phyloP scores from a whole-genome alignment of 2,113 vertebrate genomes.

The Carettochelys insculpta region DNA sequence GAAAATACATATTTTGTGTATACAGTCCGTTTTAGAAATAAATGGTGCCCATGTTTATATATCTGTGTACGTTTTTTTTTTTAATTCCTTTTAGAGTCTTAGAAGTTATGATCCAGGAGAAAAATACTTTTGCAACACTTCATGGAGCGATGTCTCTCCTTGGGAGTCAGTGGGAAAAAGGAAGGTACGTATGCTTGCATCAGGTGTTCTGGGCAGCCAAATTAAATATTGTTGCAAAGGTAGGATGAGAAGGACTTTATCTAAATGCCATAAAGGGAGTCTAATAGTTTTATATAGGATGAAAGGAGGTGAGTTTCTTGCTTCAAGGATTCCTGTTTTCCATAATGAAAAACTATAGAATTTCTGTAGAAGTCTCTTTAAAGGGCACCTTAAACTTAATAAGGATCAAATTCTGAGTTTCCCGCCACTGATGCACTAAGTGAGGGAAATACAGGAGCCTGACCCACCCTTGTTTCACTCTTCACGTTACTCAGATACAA shows the following conservation, averaged over 20 bases:
- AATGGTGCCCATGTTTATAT: neutral
- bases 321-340: neutral
- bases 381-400: neutral
- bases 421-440: neutral
- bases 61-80: neutral
- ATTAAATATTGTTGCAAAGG: neutral
- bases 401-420: neutral
- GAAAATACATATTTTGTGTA: neutral
- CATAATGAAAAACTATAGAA: neutral
- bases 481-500: neutral
- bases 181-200: constrained; percentile 72
- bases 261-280: neutral
- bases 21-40: neutral
- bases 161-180: constrained; percentile 80
- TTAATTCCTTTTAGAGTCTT: constrained; percentile 71
- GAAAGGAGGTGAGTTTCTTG: neutral
- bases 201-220: rapidly evolving
- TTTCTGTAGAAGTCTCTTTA: neutral
- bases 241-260: neutral
- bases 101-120: constrained; percentile 82
- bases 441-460: neutral
- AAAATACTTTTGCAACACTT: constrained; percentile 80
- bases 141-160: constrained; percentile 82
- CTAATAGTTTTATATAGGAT: neutral
- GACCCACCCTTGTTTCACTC: neutral